A percentile compares a stretch with the other conserved stretches of the same genome.
Evolutionary conservation across 2,888 invertebrate genomes (phyloP).

Genomic region (Boloria euphrosyne): DNA sequence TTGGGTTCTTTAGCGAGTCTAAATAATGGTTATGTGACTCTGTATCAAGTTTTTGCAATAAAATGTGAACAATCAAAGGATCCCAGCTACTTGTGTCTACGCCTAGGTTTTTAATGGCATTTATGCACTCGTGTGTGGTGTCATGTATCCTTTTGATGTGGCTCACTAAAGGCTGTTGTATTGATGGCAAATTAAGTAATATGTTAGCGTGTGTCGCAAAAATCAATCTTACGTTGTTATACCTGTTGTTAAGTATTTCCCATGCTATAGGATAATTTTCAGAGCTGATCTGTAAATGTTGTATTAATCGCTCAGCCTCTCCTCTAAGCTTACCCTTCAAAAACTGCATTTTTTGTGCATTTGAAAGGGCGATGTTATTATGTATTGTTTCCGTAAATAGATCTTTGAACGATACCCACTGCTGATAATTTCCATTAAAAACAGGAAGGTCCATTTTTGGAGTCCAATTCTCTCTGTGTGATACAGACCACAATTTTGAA

Average conservation of each 20-base stretch:
- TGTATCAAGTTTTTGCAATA: constrained; percentile 39
- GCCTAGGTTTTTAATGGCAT: constrained; percentile 40
- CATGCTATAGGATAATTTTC: constrained; percentile 40
- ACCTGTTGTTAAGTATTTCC: constrained; percentile 42
- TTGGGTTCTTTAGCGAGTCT: constrained; percentile 27
- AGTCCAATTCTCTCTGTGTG: not conserved
- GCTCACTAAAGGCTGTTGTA: constrained; percentile 31
- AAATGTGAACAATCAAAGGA: constrained; percentile 36
- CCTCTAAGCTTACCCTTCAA: constrained; percentile 31
- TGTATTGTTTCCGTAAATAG: constrained; percentile 38
- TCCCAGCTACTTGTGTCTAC: constrained; percentile 38
- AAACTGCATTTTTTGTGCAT: constrained; percentile 36
- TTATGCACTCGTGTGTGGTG: constrained; percentile 33
- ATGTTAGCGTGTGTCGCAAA: constrained; percentile 35
- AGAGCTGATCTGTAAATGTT: constrained; percentile 35
- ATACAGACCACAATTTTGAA: not conserved
- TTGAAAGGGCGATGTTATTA: constrained; percentile 26
- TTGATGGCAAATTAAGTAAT: constrained; percentile 34
- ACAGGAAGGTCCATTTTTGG: not conserved
- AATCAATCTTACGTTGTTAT: constrained; percentile 37
- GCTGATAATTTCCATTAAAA: not conserved
- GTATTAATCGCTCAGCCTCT: constrained; percentile 37
- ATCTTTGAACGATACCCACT: constrained; percentile 34
- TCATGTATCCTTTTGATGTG: constrained; percentile 40
- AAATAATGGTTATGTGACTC: constrained; percentile 35